phyloP scores from a whole-genome alignment of 2,888 invertebrate genomes.

The Halictus ligatus region DNA sequence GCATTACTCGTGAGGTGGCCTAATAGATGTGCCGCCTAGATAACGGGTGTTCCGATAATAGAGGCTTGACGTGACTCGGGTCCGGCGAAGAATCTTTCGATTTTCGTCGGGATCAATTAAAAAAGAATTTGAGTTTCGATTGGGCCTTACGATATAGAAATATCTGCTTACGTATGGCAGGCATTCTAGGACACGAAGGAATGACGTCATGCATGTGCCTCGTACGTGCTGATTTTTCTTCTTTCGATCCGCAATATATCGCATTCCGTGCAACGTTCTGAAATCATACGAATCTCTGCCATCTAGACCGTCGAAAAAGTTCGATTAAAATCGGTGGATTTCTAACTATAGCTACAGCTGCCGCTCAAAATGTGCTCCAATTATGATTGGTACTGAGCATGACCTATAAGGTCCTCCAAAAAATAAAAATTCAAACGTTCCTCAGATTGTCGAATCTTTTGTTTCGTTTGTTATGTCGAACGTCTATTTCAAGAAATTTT shows the following conservation, averaged over 20 bases:
- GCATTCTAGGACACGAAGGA: conserved; percentile 62
- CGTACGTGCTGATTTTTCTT: conserved; percentile 64
- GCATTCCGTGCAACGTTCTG: conserved; percentile 42
- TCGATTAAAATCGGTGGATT: background rate
- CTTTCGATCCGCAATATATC: conserved; percentile 51
- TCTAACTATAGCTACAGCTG: background rate
- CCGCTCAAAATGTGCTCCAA: background rate
- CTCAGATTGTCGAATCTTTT: background rate
- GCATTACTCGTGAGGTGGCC: background rate
- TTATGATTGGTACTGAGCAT: background rate
- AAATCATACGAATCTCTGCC: conserved; percentile 37
- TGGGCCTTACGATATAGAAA: conserved; percentile 60
- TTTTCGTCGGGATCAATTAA: conserved; percentile 41
- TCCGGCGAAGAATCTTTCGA: background rate
- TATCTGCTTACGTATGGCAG: conserved; percentile 63
- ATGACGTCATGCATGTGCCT: conserved; percentile 61
- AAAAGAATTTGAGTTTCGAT: conserved; percentile 46
- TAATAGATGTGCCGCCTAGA: background rate
- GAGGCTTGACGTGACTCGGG: background rate
- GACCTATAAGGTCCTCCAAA: background rate
- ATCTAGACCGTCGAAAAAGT: background rate
- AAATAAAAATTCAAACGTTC: background rate
- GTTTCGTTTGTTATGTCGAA: too few relatives aligned
- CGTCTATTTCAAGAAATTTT: background rate
- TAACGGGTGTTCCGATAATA: conserved; percentile 1